Evolutionary conservation across 64 coral and sea anemone species (phyloP), one percentile per base, ranked within the genome.

Genomic region (Montipora cactus): DNA sequence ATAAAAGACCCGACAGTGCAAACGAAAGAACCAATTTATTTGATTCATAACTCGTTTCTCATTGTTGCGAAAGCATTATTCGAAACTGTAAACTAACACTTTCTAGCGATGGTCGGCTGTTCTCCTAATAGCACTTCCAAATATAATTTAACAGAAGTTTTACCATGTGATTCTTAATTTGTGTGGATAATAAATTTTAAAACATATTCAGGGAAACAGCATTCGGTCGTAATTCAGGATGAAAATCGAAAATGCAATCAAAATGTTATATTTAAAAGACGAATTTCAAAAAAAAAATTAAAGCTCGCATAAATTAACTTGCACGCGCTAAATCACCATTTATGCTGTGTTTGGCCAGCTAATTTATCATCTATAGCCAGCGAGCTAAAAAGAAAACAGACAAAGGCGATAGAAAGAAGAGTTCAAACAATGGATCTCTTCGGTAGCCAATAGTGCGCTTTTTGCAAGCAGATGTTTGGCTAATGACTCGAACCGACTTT

Each of bases 401-500:
- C 81, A 85, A 85, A 70, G 81, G 16, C 81, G 44, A 67, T 49
- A 20, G 81, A 69, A 85, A 70, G 81, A 7, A 58, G 19, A 70
- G 9, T 71, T 44, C 19, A 85, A 85, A 85, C 81, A 85, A 85
- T 68, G 18, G 62, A 19, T 3, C 4, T 19, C 68, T 49, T 70
- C 15, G 61, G 5, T 15, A 85, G 64, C 81, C 81, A 85, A 85
- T 85, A 49, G 66, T 47, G 45, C 44, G 44, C 28, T 85, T 49
- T 9, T 67, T 49, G 19, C 59, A 67, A 71, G 81, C 81, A 85
- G 81, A 85, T 85, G 81, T 85, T 85, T 69, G 4, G 8, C 64
- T 85, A 85, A 85, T 85, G 81, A 85, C 81, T 85, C 9, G 64
- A 71, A n/a, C n/a, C 80, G 80, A 83, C 64, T 85, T 71, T 70